Base-by-base conservation (phyloP, 2,888 invertebrate genomes). In the Calliscelio sp. region DNA sequence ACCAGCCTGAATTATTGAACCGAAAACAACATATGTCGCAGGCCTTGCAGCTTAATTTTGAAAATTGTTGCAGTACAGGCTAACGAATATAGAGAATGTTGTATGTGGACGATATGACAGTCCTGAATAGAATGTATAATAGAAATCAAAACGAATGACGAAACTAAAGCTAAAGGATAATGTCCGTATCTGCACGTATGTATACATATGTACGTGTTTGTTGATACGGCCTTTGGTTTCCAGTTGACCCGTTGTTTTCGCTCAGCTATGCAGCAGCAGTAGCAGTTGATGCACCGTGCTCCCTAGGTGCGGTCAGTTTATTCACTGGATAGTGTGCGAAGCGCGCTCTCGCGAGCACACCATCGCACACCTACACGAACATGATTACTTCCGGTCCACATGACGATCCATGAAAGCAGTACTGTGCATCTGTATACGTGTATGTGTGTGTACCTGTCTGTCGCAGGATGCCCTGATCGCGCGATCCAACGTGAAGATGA, bases 401-500 rank as follows among this genome's bases (percentile, higher is more conserved):
- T 79, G 75, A 66, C 73, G 78, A 49, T 75, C 41, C 75, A 65
- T 65, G 65, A 75, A 84, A 74, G 38, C 59, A 16, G n/a, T n/a
- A 24, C 44, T 41, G 14, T 18, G 46, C 44, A 7, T n/a, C 49
- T 14, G 32, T 2, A 3, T 3, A 18, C 6, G 22, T 16, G 14
- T 49, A 20, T 53, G 24, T 63, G 44, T 61, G 44, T 71, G 55
- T 70, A 57, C 57, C 73, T 73, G 63, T 55, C 68, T 59, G 70
- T 73, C 44, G 73, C 75, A 74, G 84, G 66, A 71, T 65, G 41
- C 73, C 35, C 59, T 74, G 79, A 79, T 83, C 81, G 85, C 81
- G 90, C 89, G 89, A 89, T 89, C 89, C 90, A 88, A 90, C 89
- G 90, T 88, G 88, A 90, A 92, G 92, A 92, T 92, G 92, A 92